Base-by-base conservation (phyloP, 1,140 invertebrate species). In the Drosophila guanche region DNA sequence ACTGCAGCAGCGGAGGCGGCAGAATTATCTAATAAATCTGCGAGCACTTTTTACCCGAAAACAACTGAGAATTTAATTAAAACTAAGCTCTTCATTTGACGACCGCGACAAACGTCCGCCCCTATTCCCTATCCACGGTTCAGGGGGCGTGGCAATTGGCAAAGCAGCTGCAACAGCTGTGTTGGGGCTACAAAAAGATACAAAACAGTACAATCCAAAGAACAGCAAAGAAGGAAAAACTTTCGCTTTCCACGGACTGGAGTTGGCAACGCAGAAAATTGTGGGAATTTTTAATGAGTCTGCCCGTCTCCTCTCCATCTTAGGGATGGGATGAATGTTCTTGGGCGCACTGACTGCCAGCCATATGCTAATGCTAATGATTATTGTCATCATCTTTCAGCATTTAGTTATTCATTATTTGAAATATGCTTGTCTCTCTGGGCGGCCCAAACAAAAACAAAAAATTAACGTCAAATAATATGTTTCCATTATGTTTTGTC, bases 21-120 rank as follows among this genome's bases (percentile, higher is more conserved):
- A 40, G 43, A 23, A 56, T 52, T 48, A 45, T 61, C 72, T 76
- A 79, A 76, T 76, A 73, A 68, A 73, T 76, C 73, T 67, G 73
- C 48, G 42, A 48, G 50, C 53, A 41, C 22, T 60, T 75, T 58
- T 55, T 60, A 46, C 51, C n/a, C 57, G 53, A 42, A 48, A 53
- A 58, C 37, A 53, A 52, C 50, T 57, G 56, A 63, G 73, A 76
- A 79, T 79, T 79, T 79, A 76, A 79, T 79, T 76, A 79, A 79
- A 76, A 79, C 68, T 60, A 79, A 79, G 68, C 76, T 79, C 67
- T 73, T 67, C 68, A 62, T 75, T 78, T 78, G 61, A 43, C 33
- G 12, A 59, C 51, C 45, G 16, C 55, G 60, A 60, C 58, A 33
- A 33, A 50, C 71, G 55, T 70, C 60, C 60, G 59, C 54, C 10